Conservation (phyloP, 1,140 invertebrate genomes). For the Pteromalus puparum region DNA sequence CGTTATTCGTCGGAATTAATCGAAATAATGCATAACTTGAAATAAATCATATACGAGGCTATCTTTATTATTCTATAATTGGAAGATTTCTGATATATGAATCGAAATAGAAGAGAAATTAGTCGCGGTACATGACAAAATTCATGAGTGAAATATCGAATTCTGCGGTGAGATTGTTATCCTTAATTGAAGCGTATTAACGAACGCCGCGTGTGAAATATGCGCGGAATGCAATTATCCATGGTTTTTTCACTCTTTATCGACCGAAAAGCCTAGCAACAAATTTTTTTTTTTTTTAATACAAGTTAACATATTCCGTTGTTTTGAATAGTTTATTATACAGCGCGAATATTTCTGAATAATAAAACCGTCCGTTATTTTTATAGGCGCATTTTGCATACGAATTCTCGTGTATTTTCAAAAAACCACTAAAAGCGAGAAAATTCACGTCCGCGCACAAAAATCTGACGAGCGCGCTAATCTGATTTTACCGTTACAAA, state of each 20-base stretch:
- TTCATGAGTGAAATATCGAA: not conserved
- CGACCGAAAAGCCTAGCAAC: not conserved
- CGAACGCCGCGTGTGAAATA: not conserved
- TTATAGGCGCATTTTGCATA: not conserved
- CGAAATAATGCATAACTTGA: not conserved
- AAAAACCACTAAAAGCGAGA: not conserved
- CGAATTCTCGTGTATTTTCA: no score
- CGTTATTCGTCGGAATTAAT: not conserved
- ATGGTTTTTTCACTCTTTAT: not conserved
- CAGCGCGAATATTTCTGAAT: not conserved
- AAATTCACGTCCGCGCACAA: no score
- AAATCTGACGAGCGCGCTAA: not conserved
- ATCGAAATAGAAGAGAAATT: no score
- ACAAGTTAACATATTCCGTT: not conserved
- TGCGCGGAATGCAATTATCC: constrained; percentile 15
- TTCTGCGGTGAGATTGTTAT: not conserved
- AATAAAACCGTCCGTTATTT: not conserved
- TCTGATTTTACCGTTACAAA: not conserved
- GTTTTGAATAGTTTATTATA: not conserved
- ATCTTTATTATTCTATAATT: not conserved
- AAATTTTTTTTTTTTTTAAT: no score
- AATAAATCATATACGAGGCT: not conserved
- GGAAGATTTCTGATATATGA: no score
- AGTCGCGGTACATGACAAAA: not conserved
- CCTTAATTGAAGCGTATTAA: not conserved